phyloP scores from a whole-genome alignment of 2,113 vertebrate genomes.

The Pygoscelis antarcticus region DNA sequence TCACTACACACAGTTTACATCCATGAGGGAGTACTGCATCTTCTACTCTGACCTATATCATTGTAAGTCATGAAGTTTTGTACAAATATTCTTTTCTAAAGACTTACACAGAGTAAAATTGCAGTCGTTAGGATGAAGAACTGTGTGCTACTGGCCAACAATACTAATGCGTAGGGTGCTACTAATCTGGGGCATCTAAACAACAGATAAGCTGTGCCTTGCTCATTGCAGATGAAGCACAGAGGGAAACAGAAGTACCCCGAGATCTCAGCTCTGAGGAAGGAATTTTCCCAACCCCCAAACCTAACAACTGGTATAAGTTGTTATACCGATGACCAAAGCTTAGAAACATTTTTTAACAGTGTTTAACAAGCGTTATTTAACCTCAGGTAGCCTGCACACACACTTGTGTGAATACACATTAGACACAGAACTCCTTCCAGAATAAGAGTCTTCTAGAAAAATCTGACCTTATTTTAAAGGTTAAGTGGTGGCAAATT shows the following conservation, averaged over 20 bases:
- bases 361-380: background rate
- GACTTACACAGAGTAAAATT: background rate
- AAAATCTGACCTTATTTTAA: background rate
- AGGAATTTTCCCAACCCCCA: background rate
- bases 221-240: background rate
- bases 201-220: background rate
- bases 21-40: background rate
- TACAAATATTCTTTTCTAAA: background rate
- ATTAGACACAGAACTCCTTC: background rate
- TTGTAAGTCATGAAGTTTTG: background rate
- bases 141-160: background rate
- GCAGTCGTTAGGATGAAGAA: background rate
- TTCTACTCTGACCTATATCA: background rate
- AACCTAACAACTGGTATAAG: background rate
- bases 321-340: background rate
- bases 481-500: background rate
- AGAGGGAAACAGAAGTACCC: background rate
- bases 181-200: background rate
- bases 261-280: background rate
- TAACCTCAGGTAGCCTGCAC: background rate
- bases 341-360: background rate
- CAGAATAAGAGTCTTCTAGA: background rate
- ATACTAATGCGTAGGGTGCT: accelerated
- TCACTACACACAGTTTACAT: background rate
- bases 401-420: background rate